These are phyloP conservation scores for Lasioglossum oenotherae DNA, from an alignment of 2,888 invertebrate genomes.

Conservation along the genomic window DNA sequence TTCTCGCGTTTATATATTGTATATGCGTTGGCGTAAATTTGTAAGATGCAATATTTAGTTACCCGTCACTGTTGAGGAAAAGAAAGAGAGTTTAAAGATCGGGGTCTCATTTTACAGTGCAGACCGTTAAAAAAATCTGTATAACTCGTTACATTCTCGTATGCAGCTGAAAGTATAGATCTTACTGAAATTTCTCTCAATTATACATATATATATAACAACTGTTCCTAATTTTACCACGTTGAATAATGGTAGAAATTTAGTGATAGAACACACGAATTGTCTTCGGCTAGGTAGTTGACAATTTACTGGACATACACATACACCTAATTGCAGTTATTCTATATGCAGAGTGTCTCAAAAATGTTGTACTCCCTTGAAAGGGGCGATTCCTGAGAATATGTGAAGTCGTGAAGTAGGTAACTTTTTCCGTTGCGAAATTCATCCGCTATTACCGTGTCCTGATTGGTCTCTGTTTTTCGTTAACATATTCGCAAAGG, in stretches of 20 bases:
- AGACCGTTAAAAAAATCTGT: background rate
- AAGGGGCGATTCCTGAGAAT: background rate
- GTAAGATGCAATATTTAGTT: constrained; percentile 27
- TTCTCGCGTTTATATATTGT: constrained; percentile 13
- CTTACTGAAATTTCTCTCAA: constrained; percentile 14
- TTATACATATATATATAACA: constrained; percentile 9
- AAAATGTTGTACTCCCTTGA: background rate
- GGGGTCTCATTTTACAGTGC: constrained; percentile 13
- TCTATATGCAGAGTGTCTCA: constrained; percentile 13
- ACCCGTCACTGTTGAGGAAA: background rate
- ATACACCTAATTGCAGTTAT: constrained; percentile 30
- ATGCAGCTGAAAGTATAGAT: constrained; percentile 23
- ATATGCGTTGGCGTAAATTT: constrained; percentile 11
- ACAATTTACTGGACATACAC: constrained; percentile 24
- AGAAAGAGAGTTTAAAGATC: constrained; percentile 12
- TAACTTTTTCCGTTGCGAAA: background rate
- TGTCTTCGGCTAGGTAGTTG: constrained; percentile 28
- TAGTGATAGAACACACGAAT: constrained; percentile 36
- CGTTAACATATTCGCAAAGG: too few relatives aligned
- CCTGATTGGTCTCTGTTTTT: too few relatives aligned
- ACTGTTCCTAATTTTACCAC: constrained; percentile 46
- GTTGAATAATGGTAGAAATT: constrained; percentile 23
- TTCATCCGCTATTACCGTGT: too few relatives aligned
- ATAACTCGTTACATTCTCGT: constrained; percentile 19
- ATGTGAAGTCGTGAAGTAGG: background rate